phyloP scores from a whole-genome alignment of 2,113 vertebrate genomes.

The Arothron firmamentum region DNA sequence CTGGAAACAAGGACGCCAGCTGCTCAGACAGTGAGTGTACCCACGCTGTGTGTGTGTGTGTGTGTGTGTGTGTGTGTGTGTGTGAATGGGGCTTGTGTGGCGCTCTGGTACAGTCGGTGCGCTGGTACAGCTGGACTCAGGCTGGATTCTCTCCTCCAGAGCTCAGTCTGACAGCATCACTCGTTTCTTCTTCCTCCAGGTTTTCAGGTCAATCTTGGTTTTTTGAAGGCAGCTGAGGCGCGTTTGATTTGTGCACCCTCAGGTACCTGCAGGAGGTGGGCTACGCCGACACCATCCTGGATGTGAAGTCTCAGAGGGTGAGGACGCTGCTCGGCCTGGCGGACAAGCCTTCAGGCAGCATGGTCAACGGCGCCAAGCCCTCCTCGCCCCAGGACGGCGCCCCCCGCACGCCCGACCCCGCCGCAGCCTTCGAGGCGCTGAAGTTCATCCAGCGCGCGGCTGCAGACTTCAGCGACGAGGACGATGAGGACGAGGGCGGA shows the following conservation, averaged over 20 bases:
- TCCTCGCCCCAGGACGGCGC: slow-evolving; percentile 78
- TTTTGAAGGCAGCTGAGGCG: too few species aligned
- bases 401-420: slow-evolving; percentile 80
- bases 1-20: slow-evolving; percentile 94
- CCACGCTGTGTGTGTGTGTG: neutral
- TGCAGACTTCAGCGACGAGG: slow-evolving; percentile 90
- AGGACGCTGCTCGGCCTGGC: slow-evolving; percentile 85
- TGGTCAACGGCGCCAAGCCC: slow-evolving; percentile 89
- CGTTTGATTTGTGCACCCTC: slow-evolving; percentile 7
- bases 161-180: too few species aligned
- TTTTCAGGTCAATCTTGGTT: too few species aligned
- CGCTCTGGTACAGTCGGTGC: slow-evolving; percentile 78
- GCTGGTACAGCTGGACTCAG: slow-evolving; percentile 81
- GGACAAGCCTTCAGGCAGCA: slow-evolving; percentile 77
- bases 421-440: slow-evolving; percentile 88
- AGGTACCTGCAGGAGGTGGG: slow-evolving; percentile 97
- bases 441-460: slow-evolving; percentile 92
- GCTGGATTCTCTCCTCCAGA: too few species aligned
- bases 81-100: slow-evolving; percentile 70
- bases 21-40: slow-evolving; percentile 92
- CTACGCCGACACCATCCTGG: slow-evolving; percentile 91
- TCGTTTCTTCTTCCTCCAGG: too few species aligned
- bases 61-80: slow-evolving; percentile 7
- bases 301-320: slow-evolving; percentile 93
- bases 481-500: slow-evolving; percentile 88